phyloP scores from a whole-genome alignment of 2,888 invertebrate genomes.

The Leptura quadrifasciata region DNA sequence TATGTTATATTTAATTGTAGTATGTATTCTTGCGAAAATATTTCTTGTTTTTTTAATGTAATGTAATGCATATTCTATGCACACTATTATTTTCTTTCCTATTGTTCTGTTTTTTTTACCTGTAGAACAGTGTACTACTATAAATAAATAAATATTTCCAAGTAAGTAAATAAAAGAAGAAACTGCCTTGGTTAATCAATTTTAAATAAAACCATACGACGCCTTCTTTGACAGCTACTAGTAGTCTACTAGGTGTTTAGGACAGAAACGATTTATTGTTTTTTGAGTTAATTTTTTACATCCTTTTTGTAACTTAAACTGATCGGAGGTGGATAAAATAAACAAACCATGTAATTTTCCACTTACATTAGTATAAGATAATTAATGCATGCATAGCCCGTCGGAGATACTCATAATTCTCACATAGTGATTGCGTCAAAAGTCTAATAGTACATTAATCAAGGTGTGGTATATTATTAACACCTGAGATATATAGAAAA shows the following conservation, averaged over 20 bases:
- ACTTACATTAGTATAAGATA: conserved; percentile 42
- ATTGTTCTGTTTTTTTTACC: too few species aligned
- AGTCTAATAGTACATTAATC: conserved; percentile 47
- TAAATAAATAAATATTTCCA: too few species aligned
- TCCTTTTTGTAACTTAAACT: conserved; percentile 26
- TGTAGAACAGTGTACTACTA: too few species aligned
- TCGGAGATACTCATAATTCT: conserved; percentile 50
- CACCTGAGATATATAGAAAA: conserved; percentile 19
- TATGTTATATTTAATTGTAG: too few species aligned
- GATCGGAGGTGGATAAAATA: conserved; percentile 42
- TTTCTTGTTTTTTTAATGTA: too few species aligned
- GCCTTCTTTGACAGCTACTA: too few species aligned
- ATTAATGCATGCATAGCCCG: conserved; percentile 44
- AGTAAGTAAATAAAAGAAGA: too few species aligned
- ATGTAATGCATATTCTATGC: too few species aligned
- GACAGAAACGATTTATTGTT: neutral
- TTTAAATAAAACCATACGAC: too few species aligned
- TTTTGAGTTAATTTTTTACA: conserved; percentile 12
- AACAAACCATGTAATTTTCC: conserved; percentile 49
- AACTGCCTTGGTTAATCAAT: too few species aligned
- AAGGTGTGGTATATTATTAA: conserved; percentile 46
- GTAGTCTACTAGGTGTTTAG: neutral
- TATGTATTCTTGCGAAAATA: too few species aligned
- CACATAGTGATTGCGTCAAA: conserved; percentile 49
- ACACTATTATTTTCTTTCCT: too few species aligned